Base-by-base conservation (phyloP, 2,888 invertebrate genomes). In the Agapostemon virescens region DNA sequence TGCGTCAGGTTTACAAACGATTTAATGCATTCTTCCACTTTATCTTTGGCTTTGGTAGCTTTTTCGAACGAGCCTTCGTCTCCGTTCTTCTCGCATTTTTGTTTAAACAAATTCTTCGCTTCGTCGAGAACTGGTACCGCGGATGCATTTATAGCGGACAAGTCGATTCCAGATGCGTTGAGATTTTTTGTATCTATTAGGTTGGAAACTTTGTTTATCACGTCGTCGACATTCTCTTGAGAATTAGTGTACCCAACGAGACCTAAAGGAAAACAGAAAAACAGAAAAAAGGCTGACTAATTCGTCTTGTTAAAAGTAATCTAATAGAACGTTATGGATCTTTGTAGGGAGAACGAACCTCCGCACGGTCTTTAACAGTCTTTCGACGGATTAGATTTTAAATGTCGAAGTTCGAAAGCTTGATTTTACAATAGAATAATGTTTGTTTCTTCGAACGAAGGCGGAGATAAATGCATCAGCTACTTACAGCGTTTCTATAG, bases 61-160 rank as follows among this genome's bases (percentile, higher is more conserved):
- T 93, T 93, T 0, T 92, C 93, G 84, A 92, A 96, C 3, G 94
- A 94, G 1, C 93, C 93, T 0, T 94, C 93, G 7, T 95, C 95
- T 1, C 94, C 94, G 83, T 95, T 95, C 79, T 95, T 94, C 5
- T 94, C 93, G 88, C 96, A 97, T 91, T 96, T 96, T 74, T 95
- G 94, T 89, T 94, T 94, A 23, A 96, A 91, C 0, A 93, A 89
- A 49, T 94, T 93, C 72, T 94, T 93, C 0, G 94, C 93, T 75
- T 95, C 93, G 55, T 94, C 93, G 0, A 91, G 71, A 9, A 89
- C 85, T 0, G 93, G 93, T 23, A 61, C 38, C 6, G 88, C 87
- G 0, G 91, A 89, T 0, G 84, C 58, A 45, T 91, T 91, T 4
- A 93, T 70, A 40, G 88, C 88, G 23, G 87, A 87, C 13, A 93